Conservation (phyloP, 2,888 invertebrate species). For the Anorthoa munda region DNA sequence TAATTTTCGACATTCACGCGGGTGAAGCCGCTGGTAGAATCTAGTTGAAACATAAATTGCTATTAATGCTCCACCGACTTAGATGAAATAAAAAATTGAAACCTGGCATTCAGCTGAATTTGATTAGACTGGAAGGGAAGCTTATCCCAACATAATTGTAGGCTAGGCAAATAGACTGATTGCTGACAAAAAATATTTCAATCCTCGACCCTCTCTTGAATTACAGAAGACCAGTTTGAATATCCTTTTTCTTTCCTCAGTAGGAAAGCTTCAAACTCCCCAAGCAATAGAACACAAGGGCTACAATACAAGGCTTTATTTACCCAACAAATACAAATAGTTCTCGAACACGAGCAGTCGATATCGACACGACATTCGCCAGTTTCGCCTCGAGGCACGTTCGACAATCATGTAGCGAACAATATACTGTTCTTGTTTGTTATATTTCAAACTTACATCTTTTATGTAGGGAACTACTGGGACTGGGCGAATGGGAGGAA, state of each 20-base stretch:
- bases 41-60: too few relatives aligned
- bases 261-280: not conserved
- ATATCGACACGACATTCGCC: conserved; percentile 32
- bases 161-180: too few relatives aligned
- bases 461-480: not conserved
- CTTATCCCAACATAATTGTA: too few relatives aligned
- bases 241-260: not conserved
- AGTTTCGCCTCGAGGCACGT: conserved; percentile 50
- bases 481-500: too few relatives aligned
- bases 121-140: too few relatives aligned
- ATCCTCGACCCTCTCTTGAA: too few relatives aligned
- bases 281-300: not conserved
- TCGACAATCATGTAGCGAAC: conserved; percentile 37
- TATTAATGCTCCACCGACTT: too few relatives aligned
- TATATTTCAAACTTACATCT: conserved; percentile 2
- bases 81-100: too few relatives aligned
- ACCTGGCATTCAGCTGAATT: too few relatives aligned
- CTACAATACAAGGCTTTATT: conserved; percentile 28
- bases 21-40: too few relatives aligned
- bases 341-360: conserved; percentile 10
- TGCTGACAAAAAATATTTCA: too few relatives aligned
- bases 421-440: conserved; percentile 25
- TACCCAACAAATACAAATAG: conserved; percentile 43
- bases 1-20: too few relatives aligned
- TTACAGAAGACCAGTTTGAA: not conserved